Base-by-base conservation (phyloP, 2,888 invertebrate species). In the Lissonota sp. region DNA sequence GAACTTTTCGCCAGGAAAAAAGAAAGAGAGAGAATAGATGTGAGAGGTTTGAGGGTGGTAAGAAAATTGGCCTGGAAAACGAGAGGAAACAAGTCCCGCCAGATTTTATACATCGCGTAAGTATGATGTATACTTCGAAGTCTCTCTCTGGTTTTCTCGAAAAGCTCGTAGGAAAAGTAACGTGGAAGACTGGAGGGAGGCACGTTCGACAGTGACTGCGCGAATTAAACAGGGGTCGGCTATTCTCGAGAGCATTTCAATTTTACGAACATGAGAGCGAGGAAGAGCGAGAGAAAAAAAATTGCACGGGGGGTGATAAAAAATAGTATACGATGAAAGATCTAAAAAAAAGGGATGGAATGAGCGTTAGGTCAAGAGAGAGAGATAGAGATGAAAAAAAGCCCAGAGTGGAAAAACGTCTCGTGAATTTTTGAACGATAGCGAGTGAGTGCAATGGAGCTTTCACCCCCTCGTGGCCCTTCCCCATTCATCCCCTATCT, bases 361-460 rank as follows among this genome's bases (percentile, higher is more conserved):
- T 2, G 26, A 26, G 26, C 26, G 26, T 26, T 26, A 26, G 26
- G 26, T 26, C 26, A 51, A 49, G 37, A 42, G 66, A 51, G 51
- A 37, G 53, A 40, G 39, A 14, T 37, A 14, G 42, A 63, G 39
- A 64, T 60, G 55, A 72, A 12, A 42, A 14, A 40, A 12, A 46
- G 51, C n/a, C 8, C 42, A 42, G 80, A 72, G 66, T 76, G 70
- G 77, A 77, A 81, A 81, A 78, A 70, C 81, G 77, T 77, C 81
- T 81, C 81, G 81, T 81, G 81, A 81, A 81, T 81, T 81, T 81
- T 81, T 77, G 58, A 81, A 81, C 81, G 77, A 64, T 74, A 77
- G 64, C 77, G 73, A 77, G 73, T 49, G 77, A 77, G 73, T 77
- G 74, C 81, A 70, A 57, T 46, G 75, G 57, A 74, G 81, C 70